These are phyloP conservation scores for Limnephilus rhombicus DNA, from an alignment of 2,888 invertebrate genomes.

Conservation along the genomic window DNA sequence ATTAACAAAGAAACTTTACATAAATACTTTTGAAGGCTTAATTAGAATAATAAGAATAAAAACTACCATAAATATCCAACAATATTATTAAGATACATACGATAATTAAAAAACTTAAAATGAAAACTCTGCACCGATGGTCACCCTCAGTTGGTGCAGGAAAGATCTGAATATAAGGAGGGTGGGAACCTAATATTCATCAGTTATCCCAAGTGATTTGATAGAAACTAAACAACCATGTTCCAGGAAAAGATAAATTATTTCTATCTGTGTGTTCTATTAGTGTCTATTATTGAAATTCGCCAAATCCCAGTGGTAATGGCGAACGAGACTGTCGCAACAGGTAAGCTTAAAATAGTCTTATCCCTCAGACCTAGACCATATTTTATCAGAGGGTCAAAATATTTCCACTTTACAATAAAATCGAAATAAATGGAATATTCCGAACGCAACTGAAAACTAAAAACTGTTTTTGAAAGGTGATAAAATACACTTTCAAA, in stretches of 20 bases:
- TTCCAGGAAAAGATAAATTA: background rate
- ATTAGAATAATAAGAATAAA: too few species aligned
- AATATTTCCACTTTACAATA: too few species aligned
- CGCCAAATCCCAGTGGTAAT: constrained; percentile 44
- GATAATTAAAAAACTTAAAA: background rate
- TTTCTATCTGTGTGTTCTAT: constrained; percentile 3
- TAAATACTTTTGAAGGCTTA: too few species aligned
- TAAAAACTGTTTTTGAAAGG: too few species aligned
- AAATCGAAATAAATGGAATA: too few species aligned
- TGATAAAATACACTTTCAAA: too few species aligned
- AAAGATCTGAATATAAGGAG: constrained; percentile 23
- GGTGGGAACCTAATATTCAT: background rate
- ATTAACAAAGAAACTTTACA: too few species aligned
- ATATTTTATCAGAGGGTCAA: too few species aligned
- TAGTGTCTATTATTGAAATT: constrained; percentile 44
- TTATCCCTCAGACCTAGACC: background rate
- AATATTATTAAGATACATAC: background rate
- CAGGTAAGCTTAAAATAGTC: constrained; percentile 16
- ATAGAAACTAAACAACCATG: constrained; percentile 4
- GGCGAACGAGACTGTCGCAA: constrained; percentile 46
- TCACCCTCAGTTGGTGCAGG: background rate
- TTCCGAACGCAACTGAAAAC: too few species aligned
- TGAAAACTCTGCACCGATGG: background rate
- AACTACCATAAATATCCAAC: background rate
- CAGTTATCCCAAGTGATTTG: constrained; percentile 7